Percentiles rank a stretch among this genome's conserved stretches.
These are phyloP conservation scores for Xenopus borealis DNA, from an alignment of 2,113 vertebrate species.

Conservation along the genomic window DNA sequence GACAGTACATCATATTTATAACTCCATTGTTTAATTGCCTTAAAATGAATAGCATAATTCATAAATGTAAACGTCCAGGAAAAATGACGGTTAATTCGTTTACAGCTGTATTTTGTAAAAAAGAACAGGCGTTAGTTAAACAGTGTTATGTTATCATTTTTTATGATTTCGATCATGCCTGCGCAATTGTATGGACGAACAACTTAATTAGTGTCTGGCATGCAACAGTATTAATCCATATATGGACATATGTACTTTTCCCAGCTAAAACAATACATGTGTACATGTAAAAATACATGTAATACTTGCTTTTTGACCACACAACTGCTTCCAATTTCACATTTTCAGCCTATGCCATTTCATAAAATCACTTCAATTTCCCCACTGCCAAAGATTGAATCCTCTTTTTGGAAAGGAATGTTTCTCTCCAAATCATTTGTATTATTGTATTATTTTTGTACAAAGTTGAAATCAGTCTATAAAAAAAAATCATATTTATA, in stretches of 20 bases:
- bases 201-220: background rate
- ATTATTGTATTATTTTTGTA: conserved; percentile 83
- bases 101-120: background rate
- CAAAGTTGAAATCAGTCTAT: conserved; percentile 76
- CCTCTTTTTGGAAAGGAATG: conserved; percentile 52
- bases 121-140: background rate
- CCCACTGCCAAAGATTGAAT: conserved; percentile 18
- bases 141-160: conserved; percentile 30
- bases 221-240: no score
- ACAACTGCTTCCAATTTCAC: conserved; percentile 18
- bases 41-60: no score
- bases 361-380: background rate
- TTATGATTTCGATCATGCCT: background rate
- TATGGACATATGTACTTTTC: no score
- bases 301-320: background rate
- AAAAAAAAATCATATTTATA: conserved; percentile 80
- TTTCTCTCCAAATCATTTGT: conserved; percentile 55
- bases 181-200: background rate
- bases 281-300: no score
- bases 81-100: background rate
- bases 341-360: background rate
- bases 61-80: background rate
- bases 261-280: no score
- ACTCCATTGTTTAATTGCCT: no score
- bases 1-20: no score